Evolutionary conservation across 2,113 vertebrate species (phyloP), one percentile per base, ranked within the genome.

Genomic region (Climacteris rufus): DNA sequence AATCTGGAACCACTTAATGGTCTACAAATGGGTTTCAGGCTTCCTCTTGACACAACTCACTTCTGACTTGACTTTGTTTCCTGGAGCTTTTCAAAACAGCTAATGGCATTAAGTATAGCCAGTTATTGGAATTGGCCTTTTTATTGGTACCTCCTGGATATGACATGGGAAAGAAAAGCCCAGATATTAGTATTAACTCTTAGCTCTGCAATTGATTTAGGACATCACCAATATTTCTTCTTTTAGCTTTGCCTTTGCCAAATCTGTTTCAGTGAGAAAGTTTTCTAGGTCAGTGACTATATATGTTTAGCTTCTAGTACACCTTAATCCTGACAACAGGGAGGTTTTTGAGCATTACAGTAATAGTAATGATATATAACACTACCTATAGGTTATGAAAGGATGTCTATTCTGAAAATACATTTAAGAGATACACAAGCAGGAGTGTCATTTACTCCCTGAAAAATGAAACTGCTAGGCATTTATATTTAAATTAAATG

Each of bases 401-500:
- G 50, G 72, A 87, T 81, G 65, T 68, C 52, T 75, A 23, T 65
- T 96, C 82, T 87, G 65, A 78, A 86, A 93, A 79, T 49, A 33
- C 56, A 82, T 89, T 96, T 93, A 52, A 60, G 63, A 88, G 91
- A 91, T 90, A 80, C 50, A 72, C 53, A 87, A 66, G 44, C 68
- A 81, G 71, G 83, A 44, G 31, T 94, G 71, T 85, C 30, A 88
- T 80, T 93, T 76, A 61, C 50, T 90, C 40, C 60, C 54, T 76
- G 86, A 81, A 91, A 96, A 96, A 96, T 83, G 64, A 80, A 97
- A 86, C 61, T 89, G 74, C 69, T 95, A 96, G 92, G 87, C 86
- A 83, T 95, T 97, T 92, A 86, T 94, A 66, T 94, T 97, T 90
- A 83, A 94, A 90, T 94, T 92, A 94, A 96, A 90, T 90, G 71